Evolutionary conservation across 2,797 vertebrate species (phyloP), one percentile per base, ranked within the genome.

Genomic region (Enteromius thamalakanensis): DNA sequence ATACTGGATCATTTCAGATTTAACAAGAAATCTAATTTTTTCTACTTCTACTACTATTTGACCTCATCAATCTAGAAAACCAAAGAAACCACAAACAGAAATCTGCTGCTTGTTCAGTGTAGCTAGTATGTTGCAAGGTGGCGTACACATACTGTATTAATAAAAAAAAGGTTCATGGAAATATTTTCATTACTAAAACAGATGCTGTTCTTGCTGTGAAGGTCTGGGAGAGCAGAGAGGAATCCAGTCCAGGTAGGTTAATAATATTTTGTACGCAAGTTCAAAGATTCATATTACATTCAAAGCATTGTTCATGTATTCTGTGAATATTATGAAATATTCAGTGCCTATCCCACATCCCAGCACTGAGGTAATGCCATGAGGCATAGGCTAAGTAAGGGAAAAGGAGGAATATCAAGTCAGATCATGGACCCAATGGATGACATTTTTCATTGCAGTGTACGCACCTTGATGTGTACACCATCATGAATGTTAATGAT

Each of bases 401-500:
- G 49, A 15, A 79, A 69, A 26, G 26, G 8, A 55, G 26, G 11
- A 12, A 65, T 49, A 67, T 51, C 14, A 32, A 67, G 62, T 69
- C 23, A 29, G 34, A 26, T 55, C 32, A 55, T 69, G 47, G 15
- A 21, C n/a, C 3, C 49, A 5, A 29, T 53, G n/a, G 23, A 69
- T 69, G 78, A 80, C 49, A 69, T 69, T 69, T 69, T 42, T 68
- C 49, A 80, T 29, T 9, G 34, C 37, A 40, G 47, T 29, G 17
- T 19, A 40, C 37, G 55, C n/a, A 68, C 64, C 64, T 53, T 68
- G 45, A 79, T 55, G 32, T 67, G 32, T 53, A 49, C 12, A 55
- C 14, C 60, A 69, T 47, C 62, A 55, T 53, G 47, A 79, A 69
- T 69, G 64, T 23, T 69, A 79, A 79, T 79, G n/a, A 55, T 55